Evolutionary conservation across 2,113 vertebrate genomes (phyloP).

Genomic region (Bufo gargarizans): DNA sequence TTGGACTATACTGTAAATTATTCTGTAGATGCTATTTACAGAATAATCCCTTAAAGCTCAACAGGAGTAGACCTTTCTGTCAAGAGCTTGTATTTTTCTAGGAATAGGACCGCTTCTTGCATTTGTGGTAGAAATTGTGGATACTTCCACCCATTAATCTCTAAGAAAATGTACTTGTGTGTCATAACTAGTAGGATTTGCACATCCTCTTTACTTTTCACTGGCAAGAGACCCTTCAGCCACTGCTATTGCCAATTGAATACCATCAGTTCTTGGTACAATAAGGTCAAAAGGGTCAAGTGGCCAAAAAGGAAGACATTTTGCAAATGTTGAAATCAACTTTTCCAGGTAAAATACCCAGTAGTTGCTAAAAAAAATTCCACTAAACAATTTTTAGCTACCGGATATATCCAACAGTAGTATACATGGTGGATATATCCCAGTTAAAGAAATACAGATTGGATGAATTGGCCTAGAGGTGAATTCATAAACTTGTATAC

Average conservation of each 20-base stretch:
- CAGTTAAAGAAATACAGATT: too few relatives aligned
- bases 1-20: neutral
- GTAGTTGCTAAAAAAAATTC: neutral
- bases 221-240: neutral
- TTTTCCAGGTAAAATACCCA: too few relatives aligned
- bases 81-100: neutral
- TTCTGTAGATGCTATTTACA: neutral
- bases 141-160: neutral
- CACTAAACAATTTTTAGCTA: neutral
- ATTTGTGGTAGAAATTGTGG: neutral
- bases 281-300: neutral
- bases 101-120: neutral
- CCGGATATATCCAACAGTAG: too few relatives aligned
- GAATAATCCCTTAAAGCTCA: neutral
- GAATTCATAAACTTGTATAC: too few relatives aligned
- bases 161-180: neutral
- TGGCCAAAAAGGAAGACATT: neutral
- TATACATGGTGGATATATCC: too few relatives aligned
- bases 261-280: neutral
- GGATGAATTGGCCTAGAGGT: too few relatives aligned
- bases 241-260: neutral
- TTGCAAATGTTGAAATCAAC: neutral
- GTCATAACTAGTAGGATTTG: neutral
- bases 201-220: neutral
- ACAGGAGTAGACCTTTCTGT: neutral